Evolutionary conservation across 2,113 vertebrate genomes (phyloP), one percentile per base, ranked within the genome.

Genomic region (Oxyruncus cristatus): DNA sequence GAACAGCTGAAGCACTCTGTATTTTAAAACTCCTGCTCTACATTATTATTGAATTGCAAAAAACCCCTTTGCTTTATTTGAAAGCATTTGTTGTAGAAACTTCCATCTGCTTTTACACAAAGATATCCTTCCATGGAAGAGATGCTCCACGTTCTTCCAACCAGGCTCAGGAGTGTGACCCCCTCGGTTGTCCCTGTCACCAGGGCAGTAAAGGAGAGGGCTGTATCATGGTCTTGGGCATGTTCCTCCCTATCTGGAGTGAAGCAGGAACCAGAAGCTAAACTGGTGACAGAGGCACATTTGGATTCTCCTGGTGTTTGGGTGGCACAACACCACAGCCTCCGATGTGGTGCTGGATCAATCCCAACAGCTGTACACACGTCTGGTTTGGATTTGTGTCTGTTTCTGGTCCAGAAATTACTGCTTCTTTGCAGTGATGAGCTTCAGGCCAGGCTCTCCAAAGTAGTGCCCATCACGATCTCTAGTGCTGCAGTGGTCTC

Each of bases 21-120:
- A 59, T 83, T 94, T 95, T 83, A 77, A 67, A 92, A 10, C 75
- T 88, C 59, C 73, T 96, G 63, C 56, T 92, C 44, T 52, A 70
- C 26, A 5, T 14, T 65, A 33, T 63, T 82, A 87, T 32, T 42
- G 62, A 82, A 85, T 85, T 62, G 41, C 6, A 42, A 63, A 63
- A 79, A 53, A n/a, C 5, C 14, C 9, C 2, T 16, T 44, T 24
- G 6, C 22, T 12, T 59, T 91, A 58, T 63, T 79, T 35, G 32
- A 55, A 46, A 83, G 27, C 19, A 11, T 58, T 86, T 92, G 12
- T 59, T 91, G 56, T 39, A 87, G 70, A 87, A 93, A 52, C 11
- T 87, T 94, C 22, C 37, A 62, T 84, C 74, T 94, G 42, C 50
- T 89, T 86, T 87, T 28, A 42, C 41, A 62, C 8, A 59, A 83